Evolutionary conservation across 2,888 invertebrate species (phyloP), one percentile per base, ranked within the genome.

Genomic region (Dynastes hyllus): DNA sequence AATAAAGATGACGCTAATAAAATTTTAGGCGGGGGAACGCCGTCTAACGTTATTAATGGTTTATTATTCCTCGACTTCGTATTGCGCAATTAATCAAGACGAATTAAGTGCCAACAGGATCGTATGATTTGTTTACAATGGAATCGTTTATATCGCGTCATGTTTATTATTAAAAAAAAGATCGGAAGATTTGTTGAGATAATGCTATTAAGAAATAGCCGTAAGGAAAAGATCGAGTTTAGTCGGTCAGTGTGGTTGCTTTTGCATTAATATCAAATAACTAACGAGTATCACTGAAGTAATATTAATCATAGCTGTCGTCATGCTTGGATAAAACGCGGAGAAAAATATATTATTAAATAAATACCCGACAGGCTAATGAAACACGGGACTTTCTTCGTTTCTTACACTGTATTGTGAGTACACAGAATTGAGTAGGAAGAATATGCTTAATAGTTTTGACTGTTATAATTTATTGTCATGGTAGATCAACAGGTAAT

Each of bases 101-200:
- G 37, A 32, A 73, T 73, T 73, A 73, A 73, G 58, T 61, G 73
- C n/a, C 53, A 73, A 73, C 73, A 58, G 73, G 73, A 73, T 73
- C 40, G 55, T 55, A 73, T 73, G 73, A 73, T 73, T 73, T 73
- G 73, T 73, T 73, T 73, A 73, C 58, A 73, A 58, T 32, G 58
- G 58, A 16, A 13, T 61, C 73, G 55, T n/a, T 58, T 73, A 61
- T 73, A 73, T 73, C 70, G 45, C 51, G 70, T 70, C 70, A 70
- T 11, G 45, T 45, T 45, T 45, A 70, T 29, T 40, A 51, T 70
- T 32, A 70, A n/a, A 16, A 63, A 29, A 70, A 53, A 69, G 27
- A 70, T 70, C 70, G 27, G 13, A 9, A 70, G 70, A 51, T 51
- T 70, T 70, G 45, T 70, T 70, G 53, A 70, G 70, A 70, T 70